These are phyloP conservation scores for Caloenas nicobarica DNA, from an alignment of 2,113 vertebrate genomes.

Conservation along the genomic window DNA sequence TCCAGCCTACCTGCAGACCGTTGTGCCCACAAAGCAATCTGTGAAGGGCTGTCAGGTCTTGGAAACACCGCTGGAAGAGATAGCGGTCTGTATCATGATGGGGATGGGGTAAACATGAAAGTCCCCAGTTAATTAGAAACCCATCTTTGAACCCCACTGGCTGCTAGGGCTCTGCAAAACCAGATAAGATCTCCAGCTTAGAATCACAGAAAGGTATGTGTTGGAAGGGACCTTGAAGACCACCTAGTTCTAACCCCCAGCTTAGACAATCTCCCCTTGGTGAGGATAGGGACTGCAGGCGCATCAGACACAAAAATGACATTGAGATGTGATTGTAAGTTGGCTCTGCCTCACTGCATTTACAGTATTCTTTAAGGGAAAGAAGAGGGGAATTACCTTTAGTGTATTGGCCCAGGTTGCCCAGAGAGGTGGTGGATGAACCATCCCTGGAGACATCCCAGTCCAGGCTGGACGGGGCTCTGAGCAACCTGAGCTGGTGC, in stretches of 20 bases:
- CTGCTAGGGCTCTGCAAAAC: not conserved
- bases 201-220: not conserved
- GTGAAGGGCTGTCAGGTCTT: not conserved
- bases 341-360: not conserved
- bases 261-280: not conserved
- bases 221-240: not conserved
- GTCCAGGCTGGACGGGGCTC: too few relatives aligned
- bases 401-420: too few relatives aligned
- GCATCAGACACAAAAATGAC: not conserved
- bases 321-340: too few relatives aligned
- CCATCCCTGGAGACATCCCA: too few relatives aligned
- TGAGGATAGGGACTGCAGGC: not conserved
- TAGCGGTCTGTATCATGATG: not conserved
- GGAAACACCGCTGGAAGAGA: fast-evolving
- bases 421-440: too few relatives aligned
- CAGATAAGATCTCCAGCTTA: not conserved
- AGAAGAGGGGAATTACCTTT: not conserved
- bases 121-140: not conserved
- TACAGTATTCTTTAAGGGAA: not conserved
- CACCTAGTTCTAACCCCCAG: not conserved
- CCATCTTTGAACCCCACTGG: not conserved
- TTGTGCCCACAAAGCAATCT: not conserved
- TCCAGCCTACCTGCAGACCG: fast-evolving
- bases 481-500: too few relatives aligned
- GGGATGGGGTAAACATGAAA: not conserved